These are phyloP conservation scores for Buphagus erythrorhynchus DNA, from an alignment of 2,797 vertebrate genomes.

Conservation along the genomic window DNA sequence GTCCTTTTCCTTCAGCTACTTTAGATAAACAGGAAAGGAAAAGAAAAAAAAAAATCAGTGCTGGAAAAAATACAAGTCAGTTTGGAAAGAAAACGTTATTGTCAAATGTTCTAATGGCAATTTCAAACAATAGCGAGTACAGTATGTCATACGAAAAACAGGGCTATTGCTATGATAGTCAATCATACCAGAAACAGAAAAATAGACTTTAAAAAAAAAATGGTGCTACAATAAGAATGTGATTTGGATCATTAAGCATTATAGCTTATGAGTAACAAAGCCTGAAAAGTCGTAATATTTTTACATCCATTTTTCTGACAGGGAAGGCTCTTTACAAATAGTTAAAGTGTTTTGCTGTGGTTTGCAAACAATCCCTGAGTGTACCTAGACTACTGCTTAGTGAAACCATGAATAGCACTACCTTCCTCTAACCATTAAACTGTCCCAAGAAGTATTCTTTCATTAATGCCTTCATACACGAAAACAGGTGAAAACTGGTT, in stretches of 20 bases:
- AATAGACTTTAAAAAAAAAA: not conserved
- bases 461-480: not conserved
- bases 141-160: conserved; percentile 11
- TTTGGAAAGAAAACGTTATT: conserved; percentile 68
- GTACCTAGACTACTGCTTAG: not conserved
- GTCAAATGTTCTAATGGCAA: conserved; percentile 60
- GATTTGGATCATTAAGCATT: not conserved
- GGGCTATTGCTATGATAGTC: not conserved
- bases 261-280: not conserved
- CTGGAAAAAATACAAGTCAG: conserved; percentile 56
- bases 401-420: not conserved
- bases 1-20: conserved; percentile 64
- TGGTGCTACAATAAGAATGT: not conserved
- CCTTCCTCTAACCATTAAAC: conserved; percentile 5
- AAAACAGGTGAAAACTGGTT: conserved; percentile 37
- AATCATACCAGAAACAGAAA: not conserved
- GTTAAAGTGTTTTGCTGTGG: not conserved
- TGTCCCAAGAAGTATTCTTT: conserved; percentile 12
- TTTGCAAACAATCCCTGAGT: not conserved
- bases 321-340: not conserved
- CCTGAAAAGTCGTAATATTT: not conserved
- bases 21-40: conserved; percentile 75
- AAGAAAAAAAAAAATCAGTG: conserved; percentile 40
- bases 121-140: conserved; percentile 66
- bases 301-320: not conserved